Conservation (phyloP, 2,888 invertebrate genomes). For the Electrophaes corylata region DNA sequence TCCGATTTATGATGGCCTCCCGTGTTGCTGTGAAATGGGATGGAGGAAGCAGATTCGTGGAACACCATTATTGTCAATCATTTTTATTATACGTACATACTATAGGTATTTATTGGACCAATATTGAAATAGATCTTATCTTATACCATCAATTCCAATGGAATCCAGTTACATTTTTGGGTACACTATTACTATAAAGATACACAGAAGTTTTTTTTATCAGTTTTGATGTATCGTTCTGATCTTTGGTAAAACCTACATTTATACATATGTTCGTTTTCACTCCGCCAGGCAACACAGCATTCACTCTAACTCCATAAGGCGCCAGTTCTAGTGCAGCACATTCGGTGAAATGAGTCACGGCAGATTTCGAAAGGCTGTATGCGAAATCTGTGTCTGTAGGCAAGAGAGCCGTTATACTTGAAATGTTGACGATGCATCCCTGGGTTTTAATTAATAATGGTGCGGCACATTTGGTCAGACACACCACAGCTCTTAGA, state of each 20-base stretch:
- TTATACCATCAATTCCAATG: neutral
- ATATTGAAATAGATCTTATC: slow-evolving; percentile 4
- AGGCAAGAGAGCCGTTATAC: slow-evolving; percentile 33
- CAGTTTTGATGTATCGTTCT: too few relatives aligned
- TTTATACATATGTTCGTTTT: slow-evolving; percentile 50
- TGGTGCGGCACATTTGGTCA: slow-evolving; percentile 45
- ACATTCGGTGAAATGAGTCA: slow-evolving; percentile 89
- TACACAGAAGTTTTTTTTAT: too few relatives aligned
- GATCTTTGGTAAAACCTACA: neutral
- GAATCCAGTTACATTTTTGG: neutral
- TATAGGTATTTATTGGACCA: slow-evolving; percentile 9
- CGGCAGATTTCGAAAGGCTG: slow-evolving; percentile 87
- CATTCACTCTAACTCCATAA: slow-evolving; percentile 86
- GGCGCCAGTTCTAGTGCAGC: slow-evolving; percentile 87
- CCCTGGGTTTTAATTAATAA: slow-evolving; percentile 49
- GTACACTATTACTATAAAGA: too few relatives aligned
- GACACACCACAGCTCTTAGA: slow-evolving; percentile 49
- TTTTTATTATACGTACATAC: slow-evolving; percentile 1
- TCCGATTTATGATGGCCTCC: slow-evolving; percentile 39
- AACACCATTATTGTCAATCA: slow-evolving; percentile 27
- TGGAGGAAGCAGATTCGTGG: slow-evolving; percentile 24
- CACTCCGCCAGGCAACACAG: slow-evolving; percentile 88
- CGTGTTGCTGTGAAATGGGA: slow-evolving; percentile 33
- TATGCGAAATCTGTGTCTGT: slow-evolving; percentile 63
- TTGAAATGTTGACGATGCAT: slow-evolving; percentile 55